A percentile compares a stretch with the other conserved stretches of the same genome.
Evolutionary conservation across 1,140 invertebrate genomes (phyloP).

Genomic region (Cherax destructor): DNA sequence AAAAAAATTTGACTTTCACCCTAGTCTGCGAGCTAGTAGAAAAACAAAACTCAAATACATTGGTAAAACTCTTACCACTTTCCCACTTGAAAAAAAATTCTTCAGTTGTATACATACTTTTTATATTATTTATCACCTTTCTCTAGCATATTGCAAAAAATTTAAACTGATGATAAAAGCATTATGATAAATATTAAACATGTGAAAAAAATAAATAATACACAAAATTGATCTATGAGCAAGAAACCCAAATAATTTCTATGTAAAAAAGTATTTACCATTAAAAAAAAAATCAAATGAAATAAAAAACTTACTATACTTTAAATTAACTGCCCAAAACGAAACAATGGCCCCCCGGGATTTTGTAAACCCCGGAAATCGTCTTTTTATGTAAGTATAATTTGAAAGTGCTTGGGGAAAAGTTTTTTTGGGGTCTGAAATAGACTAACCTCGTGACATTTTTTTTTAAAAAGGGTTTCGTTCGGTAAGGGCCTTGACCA

Average conservation of each 20-base stretch:
- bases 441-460: no score
- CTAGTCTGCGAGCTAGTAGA: background rate
- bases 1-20: background rate
- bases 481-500: no score
- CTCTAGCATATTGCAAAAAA: background rate
- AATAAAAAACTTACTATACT: no score
- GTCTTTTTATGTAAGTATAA: no score
- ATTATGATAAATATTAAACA: background rate
- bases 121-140: background rate
- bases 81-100: background rate
- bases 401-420: no score
- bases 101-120: background rate
- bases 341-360: no score
- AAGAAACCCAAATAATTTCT: background rate
- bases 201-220: no score
- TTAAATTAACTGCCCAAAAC: no score
- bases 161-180: background rate
- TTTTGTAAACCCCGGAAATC: no score
- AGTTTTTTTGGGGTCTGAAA: no score
- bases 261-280: background rate
- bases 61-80: background rate
- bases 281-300: no score
- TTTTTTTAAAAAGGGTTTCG: no score
- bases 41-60: background rate
- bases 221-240: background rate